Evolutionary conservation across 92 coral and sea anemone species (phyloP).

Genomic region (Epizoanthus illoricatus): DNA sequence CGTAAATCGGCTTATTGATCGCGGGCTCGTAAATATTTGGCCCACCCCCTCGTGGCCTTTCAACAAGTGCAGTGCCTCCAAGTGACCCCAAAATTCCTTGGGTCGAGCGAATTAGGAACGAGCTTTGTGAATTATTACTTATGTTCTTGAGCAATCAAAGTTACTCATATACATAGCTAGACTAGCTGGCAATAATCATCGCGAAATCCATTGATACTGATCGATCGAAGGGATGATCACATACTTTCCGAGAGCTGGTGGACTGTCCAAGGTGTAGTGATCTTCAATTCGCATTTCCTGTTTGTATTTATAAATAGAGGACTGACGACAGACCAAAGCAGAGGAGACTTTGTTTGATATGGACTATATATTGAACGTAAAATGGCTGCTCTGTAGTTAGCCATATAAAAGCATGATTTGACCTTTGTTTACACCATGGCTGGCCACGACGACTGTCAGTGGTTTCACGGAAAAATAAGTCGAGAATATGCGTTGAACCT

Average conservation of each 20-base stretch:
- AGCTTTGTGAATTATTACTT: not conserved
- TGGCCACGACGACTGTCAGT: constrained; percentile 56
- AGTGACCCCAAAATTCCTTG: not conserved
- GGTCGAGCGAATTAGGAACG: not conserved
- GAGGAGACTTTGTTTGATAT: not conserved
- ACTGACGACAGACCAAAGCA: constrained; percentile 24
- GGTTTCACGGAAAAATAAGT: constrained; percentile 94
- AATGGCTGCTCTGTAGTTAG: not conserved
- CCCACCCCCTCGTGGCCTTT: not conserved
- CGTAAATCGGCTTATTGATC: not conserved
- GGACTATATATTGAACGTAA: not conserved
- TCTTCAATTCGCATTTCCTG: constrained; percentile 24
- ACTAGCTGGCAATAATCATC: constrained; percentile 9
- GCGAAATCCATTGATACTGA: not conserved
- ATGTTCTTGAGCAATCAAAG: not conserved
- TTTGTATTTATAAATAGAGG: constrained; percentile 16
- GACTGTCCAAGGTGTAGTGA: not conserved
- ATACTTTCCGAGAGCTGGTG: constrained; percentile 8
- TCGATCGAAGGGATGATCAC: constrained; percentile 4
- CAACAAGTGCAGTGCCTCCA: not conserved
- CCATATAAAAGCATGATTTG: constrained; percentile 20
- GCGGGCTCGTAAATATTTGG: constrained; percentile 28
- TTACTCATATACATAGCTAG: not conserved
- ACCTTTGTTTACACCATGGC: constrained; percentile 29
- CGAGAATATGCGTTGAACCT: constrained; percentile 85